Conservation (phyloP, 2,888 invertebrate genomes). For the Tachystola acroxantha region DNA sequence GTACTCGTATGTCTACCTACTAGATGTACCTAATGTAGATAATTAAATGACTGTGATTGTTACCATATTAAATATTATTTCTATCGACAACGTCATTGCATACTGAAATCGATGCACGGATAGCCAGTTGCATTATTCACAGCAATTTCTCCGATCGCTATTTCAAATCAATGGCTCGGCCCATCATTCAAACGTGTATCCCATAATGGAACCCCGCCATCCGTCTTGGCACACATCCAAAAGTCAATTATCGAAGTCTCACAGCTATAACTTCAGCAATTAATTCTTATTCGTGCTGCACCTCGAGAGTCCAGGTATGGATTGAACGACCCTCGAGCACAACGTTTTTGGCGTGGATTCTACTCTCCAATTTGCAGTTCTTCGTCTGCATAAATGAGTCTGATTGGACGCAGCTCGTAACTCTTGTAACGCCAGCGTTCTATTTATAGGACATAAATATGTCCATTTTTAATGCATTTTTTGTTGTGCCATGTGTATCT, state of each 20-base stretch:
- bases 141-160: background rate
- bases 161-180: background rate
- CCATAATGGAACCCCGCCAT: slow-evolving; percentile 17
- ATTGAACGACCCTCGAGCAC: slow-evolving; percentile 54
- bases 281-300: slow-evolving; percentile 64
- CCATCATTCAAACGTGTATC: slow-evolving; percentile 3
- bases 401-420: no score
- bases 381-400: background rate
- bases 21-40: no score
- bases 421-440: no score
- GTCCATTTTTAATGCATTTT: no score
- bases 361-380: slow-evolving; percentile 47
- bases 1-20: no score
- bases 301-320: slow-evolving; percentile 47
- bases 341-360: slow-evolving; percentile 53
- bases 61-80: no score
- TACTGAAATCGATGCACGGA: no score
- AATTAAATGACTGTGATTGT: no score
- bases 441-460: no score
- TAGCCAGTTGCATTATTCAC: no score
- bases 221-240: slow-evolving; percentile 58
- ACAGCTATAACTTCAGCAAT: slow-evolving; percentile 53
- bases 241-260: slow-evolving; percentile 62
- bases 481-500: no score
- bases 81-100: no score